Evolutionary conservation across 2,888 invertebrate species (phyloP).

Genomic region (Linnaemya tessellans): DNA sequence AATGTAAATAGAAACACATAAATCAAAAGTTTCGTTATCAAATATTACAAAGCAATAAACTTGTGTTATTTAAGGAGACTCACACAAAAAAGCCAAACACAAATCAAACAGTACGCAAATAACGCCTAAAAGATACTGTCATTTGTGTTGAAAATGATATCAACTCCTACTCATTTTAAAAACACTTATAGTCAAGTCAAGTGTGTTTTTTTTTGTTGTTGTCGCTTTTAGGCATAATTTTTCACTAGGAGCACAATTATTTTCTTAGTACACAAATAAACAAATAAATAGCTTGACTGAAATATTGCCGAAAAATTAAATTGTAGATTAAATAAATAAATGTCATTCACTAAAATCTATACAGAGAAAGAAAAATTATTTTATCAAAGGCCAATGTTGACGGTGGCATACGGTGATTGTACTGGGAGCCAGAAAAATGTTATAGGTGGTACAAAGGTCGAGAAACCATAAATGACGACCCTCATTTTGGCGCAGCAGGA

Average conservation of each 20-base stretch:
- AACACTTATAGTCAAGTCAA: background rate
- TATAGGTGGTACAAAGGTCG: too few species aligned
- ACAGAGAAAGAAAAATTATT: too few species aligned
- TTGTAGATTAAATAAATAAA: background rate
- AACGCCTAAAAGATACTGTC: background rate
- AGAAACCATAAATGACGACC: too few species aligned
- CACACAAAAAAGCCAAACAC: background rate
- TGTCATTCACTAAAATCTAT: too few species aligned
- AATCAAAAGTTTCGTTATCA: background rate
- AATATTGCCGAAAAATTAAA: background rate
- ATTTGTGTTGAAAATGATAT: constrained; percentile 19
- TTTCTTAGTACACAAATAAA: background rate
- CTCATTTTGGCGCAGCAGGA: too few species aligned
- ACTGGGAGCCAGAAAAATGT: too few species aligned
- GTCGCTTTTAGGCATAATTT: background rate
- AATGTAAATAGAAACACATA: background rate
- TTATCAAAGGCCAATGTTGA: too few species aligned
- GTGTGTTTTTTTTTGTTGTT: background rate
- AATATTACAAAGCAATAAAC: background rate
- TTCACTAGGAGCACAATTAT: background rate
- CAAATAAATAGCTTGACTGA: background rate
- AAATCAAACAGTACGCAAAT: background rate
- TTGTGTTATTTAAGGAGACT: background rate
- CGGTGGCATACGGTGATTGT: too few species aligned
- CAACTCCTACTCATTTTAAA: background rate